phyloP scores from a whole-genome alignment of 2,797 vertebrate genomes.

The Petrocephalus sullivani region DNA sequence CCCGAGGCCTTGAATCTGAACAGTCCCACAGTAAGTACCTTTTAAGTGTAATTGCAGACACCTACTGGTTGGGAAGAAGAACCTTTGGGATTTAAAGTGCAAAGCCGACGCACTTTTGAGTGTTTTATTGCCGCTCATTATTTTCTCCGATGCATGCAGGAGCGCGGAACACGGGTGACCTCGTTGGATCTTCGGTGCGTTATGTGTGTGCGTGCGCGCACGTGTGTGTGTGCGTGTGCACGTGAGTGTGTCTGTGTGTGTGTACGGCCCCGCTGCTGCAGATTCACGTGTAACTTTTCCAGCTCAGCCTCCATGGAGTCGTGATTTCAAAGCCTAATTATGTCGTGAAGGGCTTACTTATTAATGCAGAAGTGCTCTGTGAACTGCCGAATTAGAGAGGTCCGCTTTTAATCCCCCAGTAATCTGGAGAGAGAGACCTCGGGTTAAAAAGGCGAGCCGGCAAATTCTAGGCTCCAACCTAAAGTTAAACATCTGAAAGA shows the following conservation, averaged over 20 bases:
- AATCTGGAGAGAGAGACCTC: neutral
- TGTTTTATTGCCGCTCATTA: conserved; percentile 4
- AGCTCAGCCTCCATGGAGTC: neutral
- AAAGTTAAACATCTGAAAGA: conserved; percentile 6
- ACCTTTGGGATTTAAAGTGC: neutral
- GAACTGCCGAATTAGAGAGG: neutral
- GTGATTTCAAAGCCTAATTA: neutral
- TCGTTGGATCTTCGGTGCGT: neutral
- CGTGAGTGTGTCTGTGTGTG: neutral
- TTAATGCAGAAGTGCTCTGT: neutral
- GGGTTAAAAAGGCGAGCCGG: neutral
- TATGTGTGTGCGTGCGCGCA: neutral
- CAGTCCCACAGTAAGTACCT: neutral
- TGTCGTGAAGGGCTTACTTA: neutral
- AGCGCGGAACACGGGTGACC: neutral
- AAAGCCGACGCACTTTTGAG: neutral
- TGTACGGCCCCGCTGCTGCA: neutral
- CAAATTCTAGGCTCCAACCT: neutral
- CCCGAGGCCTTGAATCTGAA: neutral
- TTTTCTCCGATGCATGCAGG: neutral
- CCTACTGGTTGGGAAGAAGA: neutral
- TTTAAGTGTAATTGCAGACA: neutral
- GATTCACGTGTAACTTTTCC: neutral
- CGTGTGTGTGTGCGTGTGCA: neutral
- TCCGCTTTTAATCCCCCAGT: neutral